Conservation (phyloP, 2,888 invertebrate species). For the Deilephila elpenor region DNA sequence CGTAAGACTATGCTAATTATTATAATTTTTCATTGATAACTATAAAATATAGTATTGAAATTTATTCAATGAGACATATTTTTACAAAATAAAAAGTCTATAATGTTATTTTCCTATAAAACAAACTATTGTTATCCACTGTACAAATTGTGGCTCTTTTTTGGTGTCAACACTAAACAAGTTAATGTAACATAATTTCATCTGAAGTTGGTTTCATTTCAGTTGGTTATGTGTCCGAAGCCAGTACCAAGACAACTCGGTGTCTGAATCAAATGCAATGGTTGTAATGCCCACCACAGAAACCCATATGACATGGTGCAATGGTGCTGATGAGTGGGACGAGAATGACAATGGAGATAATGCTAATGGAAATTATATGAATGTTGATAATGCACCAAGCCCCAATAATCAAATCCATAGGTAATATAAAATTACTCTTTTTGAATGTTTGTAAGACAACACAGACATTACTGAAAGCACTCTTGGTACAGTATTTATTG, state of each 20-base stretch:
- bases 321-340: constrained; percentile 91
- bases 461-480: neutral
- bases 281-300: constrained; percentile 67
- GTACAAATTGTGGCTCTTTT: too few species aligned
- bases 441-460: neutral
- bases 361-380: constrained; percentile 89
- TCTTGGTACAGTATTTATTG: too few species aligned
- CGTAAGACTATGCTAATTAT: neutral
- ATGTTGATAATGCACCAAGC: constrained; percentile 83
- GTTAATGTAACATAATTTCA: neutral
- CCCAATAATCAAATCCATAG: constrained; percentile 70
- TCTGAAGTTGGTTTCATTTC: too few species aligned
- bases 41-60: too few species aligned
- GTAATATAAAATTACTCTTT: constrained; percentile 58
- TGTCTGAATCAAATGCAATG: constrained; percentile 54
- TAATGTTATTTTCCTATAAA: too few species aligned
- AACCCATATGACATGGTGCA: constrained; percentile 87
- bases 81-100: too few species aligned
- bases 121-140: too few species aligned
- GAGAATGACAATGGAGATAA: constrained; percentile 85
- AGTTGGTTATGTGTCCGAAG: constrained; percentile 92
- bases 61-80: too few species aligned
- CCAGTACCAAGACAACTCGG: constrained; percentile 86
- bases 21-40: too few species aligned
- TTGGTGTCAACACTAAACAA: too few species aligned